Conservation (phyloP, 2,888 invertebrate species). For the Drosophila recens region DNA sequence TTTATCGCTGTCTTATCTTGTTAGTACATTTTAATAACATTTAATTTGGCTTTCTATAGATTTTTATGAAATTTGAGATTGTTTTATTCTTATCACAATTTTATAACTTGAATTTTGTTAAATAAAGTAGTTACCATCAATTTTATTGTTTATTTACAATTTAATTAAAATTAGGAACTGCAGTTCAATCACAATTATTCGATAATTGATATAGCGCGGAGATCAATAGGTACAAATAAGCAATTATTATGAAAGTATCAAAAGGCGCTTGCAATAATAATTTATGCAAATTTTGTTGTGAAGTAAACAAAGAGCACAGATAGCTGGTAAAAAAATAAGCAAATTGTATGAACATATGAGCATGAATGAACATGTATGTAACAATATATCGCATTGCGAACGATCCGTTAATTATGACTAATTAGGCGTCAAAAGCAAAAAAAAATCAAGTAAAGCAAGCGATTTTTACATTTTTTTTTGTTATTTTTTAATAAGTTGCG, state of each 20-base stretch:
- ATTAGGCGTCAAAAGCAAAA: slow-evolving; percentile 60
- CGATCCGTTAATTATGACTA: slow-evolving; percentile 67
- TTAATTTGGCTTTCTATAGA: too few species aligned
- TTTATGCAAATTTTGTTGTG: slow-evolving; percentile 20
- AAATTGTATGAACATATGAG: not conserved
- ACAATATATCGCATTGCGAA: slow-evolving; percentile 43
- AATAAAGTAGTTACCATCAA: too few species aligned
- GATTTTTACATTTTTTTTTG: slow-evolving; percentile 4
- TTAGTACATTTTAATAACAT: not conserved
- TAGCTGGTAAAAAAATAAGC: not conserved
- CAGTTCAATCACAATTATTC: not conserved
- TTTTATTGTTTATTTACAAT: not conserved
- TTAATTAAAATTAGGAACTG: too few species aligned
- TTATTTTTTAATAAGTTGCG: slow-evolving; percentile 12
- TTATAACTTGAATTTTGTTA: too few species aligned
- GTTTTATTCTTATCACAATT: not conserved
- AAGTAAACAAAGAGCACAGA: slow-evolving; percentile 20
- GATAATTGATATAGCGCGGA: slow-evolving; percentile 2
- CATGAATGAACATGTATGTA: slow-evolving; percentile 16
- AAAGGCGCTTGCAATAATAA: slow-evolving; percentile 6
- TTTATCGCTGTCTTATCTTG: not conserved
- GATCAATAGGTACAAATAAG: slow-evolving; percentile 3
- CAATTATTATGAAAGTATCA: not conserved
- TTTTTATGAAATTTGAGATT: not conserved
- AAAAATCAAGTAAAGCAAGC: slow-evolving; percentile 36